Evolutionary conservation across 1,140 invertebrate genomes (phyloP).

Genomic region (Drosophila seguyi): DNA sequence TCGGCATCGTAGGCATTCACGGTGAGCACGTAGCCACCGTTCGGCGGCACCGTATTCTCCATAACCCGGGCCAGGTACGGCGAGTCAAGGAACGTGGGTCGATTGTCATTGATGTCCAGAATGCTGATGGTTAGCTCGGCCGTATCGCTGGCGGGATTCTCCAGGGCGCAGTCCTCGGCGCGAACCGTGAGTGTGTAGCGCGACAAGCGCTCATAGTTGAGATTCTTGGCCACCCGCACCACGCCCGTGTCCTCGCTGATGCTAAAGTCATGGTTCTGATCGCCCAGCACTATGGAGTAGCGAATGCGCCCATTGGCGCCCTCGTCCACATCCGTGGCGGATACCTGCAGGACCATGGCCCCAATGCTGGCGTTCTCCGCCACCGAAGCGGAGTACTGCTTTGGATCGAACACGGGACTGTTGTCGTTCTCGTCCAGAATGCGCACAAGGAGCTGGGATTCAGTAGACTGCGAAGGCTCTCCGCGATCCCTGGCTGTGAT

Average conservation of each 20-base stretch:
- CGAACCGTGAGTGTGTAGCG: conserved; percentile 93
- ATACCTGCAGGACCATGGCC: conserved; percentile 94
- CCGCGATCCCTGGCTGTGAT: conserved; percentile 95
- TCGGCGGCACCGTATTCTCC: conserved; percentile 94
- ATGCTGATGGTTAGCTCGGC: conserved; percentile 89
- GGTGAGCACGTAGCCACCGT: conserved; percentile 91
- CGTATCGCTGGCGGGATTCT: conserved; percentile 87
- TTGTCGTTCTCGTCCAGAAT: conserved; percentile 98
- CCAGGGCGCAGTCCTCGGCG: conserved; percentile 91
- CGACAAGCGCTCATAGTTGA: conserved; percentile 95
- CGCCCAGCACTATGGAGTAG: conserved; percentile 95
- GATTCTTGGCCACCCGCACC: conserved; percentile 94
- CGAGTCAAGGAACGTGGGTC: conserved; percentile 95
- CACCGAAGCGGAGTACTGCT: conserved; percentile 94
- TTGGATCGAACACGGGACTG: conserved; percentile 94
- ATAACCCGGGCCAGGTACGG: conserved; percentile 96
- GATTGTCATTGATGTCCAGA: conserved; percentile 97
- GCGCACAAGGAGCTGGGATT: conserved; percentile 89
- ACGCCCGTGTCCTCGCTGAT: conserved; percentile 96
- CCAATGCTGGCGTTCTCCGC: conserved; percentile 97
- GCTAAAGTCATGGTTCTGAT: conserved; percentile 95
- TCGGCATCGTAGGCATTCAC: conserved; percentile 95
- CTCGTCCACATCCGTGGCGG: conserved; percentile 96
- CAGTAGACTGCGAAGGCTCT: conserved; percentile 91
- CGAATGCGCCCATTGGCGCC: conserved; percentile 94